These are phyloP conservation scores for Homarus gammarus DNA, from an alignment of 2,888 invertebrate genomes.

Conservation along the genomic window DNA sequence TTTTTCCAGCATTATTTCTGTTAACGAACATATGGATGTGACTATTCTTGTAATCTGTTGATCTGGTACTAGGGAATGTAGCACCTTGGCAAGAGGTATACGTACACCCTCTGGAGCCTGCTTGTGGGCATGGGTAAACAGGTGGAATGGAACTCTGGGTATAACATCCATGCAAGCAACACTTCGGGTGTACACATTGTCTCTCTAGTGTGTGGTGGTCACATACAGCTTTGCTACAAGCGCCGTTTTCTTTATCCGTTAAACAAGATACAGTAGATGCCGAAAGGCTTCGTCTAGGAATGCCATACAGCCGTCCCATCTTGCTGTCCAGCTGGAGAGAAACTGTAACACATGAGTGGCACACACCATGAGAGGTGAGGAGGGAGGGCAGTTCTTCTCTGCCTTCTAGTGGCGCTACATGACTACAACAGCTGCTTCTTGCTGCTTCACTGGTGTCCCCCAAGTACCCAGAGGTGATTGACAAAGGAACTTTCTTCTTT, in stretches of 20 bases:
- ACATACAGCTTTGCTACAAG: neutral
- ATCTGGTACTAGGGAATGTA: neutral
- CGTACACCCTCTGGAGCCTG: neutral
- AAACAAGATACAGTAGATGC: conserved; percentile 31
- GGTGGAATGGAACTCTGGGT: neutral
- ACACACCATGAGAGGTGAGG: neutral
- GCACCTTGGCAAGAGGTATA: neutral
- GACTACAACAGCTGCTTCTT: neutral
- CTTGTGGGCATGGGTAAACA: neutral
- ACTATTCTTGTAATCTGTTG: neutral
- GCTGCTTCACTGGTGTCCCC: neutral
- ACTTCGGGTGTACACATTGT: neutral
- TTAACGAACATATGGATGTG: neutral
- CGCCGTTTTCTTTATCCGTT: neutral
- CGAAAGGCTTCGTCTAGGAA: conserved; percentile 11
- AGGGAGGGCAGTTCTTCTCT: neutral
- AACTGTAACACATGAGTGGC: neutral
- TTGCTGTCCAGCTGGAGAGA: conserved; percentile 5
- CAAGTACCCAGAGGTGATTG: neutral
- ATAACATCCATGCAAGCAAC: neutral
- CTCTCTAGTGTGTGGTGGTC: neutral
- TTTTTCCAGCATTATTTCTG: neutral
- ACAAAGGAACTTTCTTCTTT: neutral
- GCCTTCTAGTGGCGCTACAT: neutral
- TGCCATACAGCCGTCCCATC: neutral